Conservation (phyloP, 2,113 vertebrate genomes). For the Corydoras maculifer region DNA sequence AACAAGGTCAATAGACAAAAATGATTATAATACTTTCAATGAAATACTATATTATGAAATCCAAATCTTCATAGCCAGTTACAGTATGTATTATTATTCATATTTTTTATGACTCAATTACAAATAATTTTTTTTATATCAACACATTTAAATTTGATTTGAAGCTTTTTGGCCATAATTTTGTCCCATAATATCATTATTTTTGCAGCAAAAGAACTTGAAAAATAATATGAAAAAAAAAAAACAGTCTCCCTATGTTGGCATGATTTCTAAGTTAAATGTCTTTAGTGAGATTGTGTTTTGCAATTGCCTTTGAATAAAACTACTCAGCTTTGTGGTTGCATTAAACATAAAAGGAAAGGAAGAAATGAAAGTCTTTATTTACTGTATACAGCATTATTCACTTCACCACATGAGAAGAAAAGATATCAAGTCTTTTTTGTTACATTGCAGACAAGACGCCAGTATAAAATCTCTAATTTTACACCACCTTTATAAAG, state of each 20-base stretch:
- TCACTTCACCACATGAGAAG: not conserved
- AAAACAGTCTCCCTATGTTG: not conserved
- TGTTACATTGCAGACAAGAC: constrained; percentile 7
- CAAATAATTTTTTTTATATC: no score
- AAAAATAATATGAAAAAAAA: no score
- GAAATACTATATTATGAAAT: no score
- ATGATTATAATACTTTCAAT: not conserved
- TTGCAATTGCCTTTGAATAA: constrained; percentile 7
- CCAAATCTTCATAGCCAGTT: no score
- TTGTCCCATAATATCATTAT: not conserved
- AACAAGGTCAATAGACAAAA: not conserved
- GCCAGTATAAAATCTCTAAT: no score
- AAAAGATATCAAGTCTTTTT: constrained; percentile 9
- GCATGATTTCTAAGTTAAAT: not conserved
- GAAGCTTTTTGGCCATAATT: not conserved
- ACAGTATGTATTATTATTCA: no score
- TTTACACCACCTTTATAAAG: no score
- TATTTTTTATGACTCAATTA: no score
- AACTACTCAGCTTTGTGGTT: constrained; percentile 6
- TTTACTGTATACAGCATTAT: constrained; percentile 27
- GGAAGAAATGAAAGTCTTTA: constrained; percentile 13
- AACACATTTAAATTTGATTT: not conserved
- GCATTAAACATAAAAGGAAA: constrained; percentile 10
- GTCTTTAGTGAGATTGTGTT: constrained; percentile 1
- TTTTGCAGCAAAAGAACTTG: not conserved